A percentile compares a stretch with the other conserved stretches of the same genome.
Evolutionary conservation across 2,797 vertebrate species (phyloP).

Genomic region (Pangasius larnaudii): DNA sequence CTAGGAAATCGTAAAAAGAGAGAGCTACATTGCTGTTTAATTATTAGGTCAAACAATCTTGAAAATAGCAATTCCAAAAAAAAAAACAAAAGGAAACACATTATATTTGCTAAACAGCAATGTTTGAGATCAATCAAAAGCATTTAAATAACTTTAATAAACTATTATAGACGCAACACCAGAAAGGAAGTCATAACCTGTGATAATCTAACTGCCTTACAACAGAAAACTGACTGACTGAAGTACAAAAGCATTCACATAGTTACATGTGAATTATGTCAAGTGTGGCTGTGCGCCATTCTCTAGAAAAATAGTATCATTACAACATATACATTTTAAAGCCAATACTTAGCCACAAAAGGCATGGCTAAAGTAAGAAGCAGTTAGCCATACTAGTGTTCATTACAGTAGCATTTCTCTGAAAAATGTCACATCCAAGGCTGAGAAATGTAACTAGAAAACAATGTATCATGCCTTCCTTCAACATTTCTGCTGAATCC

Average conservation of each 20-base stretch:
- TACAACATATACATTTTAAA: neutral
- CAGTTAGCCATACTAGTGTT: neutral
- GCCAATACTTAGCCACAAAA: neutral
- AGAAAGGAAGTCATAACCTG: neutral
- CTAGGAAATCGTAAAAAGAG: neutral
- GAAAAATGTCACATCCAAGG: neutral
- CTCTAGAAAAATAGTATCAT: neutral
- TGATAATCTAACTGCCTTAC: neutral
- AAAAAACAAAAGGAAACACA: too few species aligned
- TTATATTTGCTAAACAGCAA: neutral
- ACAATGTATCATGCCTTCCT: conserved; percentile 35
- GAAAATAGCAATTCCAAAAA: neutral
- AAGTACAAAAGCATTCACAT: neutral
- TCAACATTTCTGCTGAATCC: conserved; percentile 52
- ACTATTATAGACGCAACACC: neutral
- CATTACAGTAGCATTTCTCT: neutral
- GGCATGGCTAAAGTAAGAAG: neutral
- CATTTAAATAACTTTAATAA: neutral
- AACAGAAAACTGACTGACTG: neutral
- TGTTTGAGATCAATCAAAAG: neutral
- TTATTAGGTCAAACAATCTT: neutral
- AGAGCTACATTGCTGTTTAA: neutral
- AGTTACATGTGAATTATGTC: neutral
- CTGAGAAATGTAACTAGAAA: conserved; percentile 24
- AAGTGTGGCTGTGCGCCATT: neutral